phyloP scores from a whole-genome alignment of 2,797 vertebrate genomes.

The Tympanoctomys barrerae region DNA sequence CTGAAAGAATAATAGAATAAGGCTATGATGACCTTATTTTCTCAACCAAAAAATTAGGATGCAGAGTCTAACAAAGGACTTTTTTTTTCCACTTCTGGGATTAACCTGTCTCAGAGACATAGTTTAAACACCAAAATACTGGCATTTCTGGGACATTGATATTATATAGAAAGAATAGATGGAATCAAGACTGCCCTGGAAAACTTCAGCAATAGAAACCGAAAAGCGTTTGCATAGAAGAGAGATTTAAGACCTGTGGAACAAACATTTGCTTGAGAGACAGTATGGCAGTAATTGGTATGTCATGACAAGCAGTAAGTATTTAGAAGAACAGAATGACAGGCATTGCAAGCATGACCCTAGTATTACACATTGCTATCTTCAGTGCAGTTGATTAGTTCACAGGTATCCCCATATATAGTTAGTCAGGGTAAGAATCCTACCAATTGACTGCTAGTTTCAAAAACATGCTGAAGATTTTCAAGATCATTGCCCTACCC shows the following conservation, averaged over 20 bases:
- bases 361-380: no score
- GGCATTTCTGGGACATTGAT: conserved; percentile 73
- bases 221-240: conserved; percentile 5
- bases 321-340: no score
- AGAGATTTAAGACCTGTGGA: not conserved
- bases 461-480: no score
- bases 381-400: no score
- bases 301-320: no score
- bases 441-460: no score
- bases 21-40: conserved; percentile 64
- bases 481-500: no score
- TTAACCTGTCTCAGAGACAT: conserved; percentile 58
- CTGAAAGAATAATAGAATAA: conserved; percentile 42
- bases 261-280: no score
- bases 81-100: conserved; percentile 55
- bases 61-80: conserved; percentile 53
- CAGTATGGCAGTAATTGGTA: no score
- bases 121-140: conserved; percentile 70
- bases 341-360: no score
- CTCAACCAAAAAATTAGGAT: conserved; percentile 70
- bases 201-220: conserved; percentile 62
- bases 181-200: conserved; percentile 44
- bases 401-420: no score
- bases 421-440: no score
- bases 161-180: conserved; percentile 1